Evolutionary conservation across 2,113 vertebrate species (phyloP).

Genomic region (Psophia crepitans): DNA sequence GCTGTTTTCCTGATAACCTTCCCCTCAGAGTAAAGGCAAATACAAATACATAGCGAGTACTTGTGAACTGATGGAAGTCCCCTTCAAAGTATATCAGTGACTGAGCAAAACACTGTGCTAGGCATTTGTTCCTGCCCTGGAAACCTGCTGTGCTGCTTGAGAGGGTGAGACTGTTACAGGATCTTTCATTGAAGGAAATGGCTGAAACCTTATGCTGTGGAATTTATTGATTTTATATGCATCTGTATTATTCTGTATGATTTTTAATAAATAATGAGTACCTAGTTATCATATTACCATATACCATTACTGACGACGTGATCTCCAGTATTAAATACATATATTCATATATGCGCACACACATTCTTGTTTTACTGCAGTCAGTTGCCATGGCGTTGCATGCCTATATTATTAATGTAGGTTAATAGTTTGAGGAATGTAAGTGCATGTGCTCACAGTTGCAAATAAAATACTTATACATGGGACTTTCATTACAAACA

Average conservation of each 20-base stretch:
- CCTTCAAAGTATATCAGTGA: rapidly evolving
- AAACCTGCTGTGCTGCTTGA: neutral
- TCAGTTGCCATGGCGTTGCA: conserved; percentile 15
- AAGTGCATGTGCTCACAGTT: neutral
- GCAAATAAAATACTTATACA: neutral
- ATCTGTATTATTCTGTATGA: neutral
- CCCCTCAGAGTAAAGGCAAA: neutral
- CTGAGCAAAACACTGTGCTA: rapidly evolving
- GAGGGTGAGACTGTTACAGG: neutral
- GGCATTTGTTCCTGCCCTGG: neutral
- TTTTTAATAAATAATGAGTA: neutral
- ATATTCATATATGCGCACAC: neutral
- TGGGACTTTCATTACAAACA: neutral
- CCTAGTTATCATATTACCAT: neutral
- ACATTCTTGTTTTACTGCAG: neutral
- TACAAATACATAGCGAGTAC: neutral
- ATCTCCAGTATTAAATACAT: neutral
- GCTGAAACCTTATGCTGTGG: neutral
- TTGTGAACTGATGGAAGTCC: neutral
- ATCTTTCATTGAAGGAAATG: neutral
- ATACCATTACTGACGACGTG: rapidly evolving
- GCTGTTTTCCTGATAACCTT: neutral
- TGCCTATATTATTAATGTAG: neutral
- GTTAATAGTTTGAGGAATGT: neutral
- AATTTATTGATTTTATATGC: neutral